Evolutionary conservation across 1,140 invertebrate species (phyloP).

Genomic region (Acromyrmex echinatior): DNA sequence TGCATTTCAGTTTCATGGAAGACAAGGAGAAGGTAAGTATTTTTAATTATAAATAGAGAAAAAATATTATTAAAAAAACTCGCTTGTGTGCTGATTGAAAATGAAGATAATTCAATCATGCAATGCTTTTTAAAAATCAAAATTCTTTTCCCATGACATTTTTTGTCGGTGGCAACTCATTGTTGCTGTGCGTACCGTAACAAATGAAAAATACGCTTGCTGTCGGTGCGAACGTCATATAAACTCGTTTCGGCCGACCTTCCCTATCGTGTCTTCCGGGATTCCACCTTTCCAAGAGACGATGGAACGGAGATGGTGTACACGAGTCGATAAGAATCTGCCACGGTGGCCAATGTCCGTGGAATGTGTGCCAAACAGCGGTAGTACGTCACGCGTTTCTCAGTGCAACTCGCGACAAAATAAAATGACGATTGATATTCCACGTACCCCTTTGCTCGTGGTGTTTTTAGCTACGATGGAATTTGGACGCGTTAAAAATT

Average conservation of each 20-base stretch:
- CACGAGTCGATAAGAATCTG: conserved; percentile 70
- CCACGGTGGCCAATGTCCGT: conserved; percentile 62
- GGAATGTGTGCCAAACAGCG: conserved; percentile 70
- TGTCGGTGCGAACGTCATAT: conserved; percentile 46
- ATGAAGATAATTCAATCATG: neutral
- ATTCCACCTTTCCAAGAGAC: conserved; percentile 59
- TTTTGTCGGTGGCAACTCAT: neutral
- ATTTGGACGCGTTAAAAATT: conserved; percentile 33
- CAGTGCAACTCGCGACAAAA: conserved; percentile 69
- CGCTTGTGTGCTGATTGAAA: neutral
- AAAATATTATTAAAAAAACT: neutral
- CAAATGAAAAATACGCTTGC: conserved; percentile 38
- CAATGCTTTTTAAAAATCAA: neutral
- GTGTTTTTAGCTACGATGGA: conserved; percentile 37
- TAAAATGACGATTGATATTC: conserved; percentile 67
- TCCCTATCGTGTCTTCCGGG: conserved; percentile 74
- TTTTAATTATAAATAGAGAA: neutral
- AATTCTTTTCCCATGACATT: neutral
- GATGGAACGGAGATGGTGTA: conserved; percentile 44
- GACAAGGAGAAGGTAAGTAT: neutral
- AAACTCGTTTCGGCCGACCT: conserved; percentile 76
- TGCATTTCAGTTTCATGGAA: neutral
- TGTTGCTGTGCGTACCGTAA: conserved; percentile 7
- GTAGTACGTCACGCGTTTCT: conserved; percentile 59
- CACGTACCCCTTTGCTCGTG: conserved; percentile 5